phyloP scores from a whole-genome alignment of 1,140 invertebrate genomes.

The Oncopeltus fasciatus region DNA sequence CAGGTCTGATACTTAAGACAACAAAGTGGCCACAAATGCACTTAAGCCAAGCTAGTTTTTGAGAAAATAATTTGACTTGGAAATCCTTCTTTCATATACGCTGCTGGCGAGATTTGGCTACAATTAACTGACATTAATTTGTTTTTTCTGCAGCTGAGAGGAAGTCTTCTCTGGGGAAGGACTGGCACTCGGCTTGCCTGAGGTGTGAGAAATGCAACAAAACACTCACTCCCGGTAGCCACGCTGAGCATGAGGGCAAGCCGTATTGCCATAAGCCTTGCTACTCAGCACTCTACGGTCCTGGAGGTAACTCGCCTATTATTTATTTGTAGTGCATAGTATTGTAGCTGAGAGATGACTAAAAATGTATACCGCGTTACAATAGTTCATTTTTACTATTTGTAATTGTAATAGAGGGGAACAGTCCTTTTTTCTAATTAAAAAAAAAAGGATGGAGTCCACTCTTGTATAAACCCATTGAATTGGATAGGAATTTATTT shows the following conservation, averaged over 20 bases:
- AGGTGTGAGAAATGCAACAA: slow-evolving; percentile 66
- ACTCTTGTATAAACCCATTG: too few species aligned
- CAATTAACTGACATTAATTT: too few species aligned
- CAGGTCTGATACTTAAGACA: too few species aligned
- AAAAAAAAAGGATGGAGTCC: too few species aligned
- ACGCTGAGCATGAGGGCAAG: slow-evolving; percentile 60
- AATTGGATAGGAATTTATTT: too few species aligned
- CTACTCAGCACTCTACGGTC: slow-evolving; percentile 56
- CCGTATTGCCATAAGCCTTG: slow-evolving; percentile 66
- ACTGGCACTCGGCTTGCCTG: slow-evolving; percentile 61
- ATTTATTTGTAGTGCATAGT: too few species aligned
- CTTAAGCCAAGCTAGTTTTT: not conserved
- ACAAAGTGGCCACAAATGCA: not conserved
- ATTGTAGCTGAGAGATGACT: too few species aligned
- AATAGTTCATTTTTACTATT: too few species aligned
- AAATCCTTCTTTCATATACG: not conserved
- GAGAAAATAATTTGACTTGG: not conserved
- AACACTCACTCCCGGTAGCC: slow-evolving; percentile 52
- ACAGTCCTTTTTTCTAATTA: too few species aligned
- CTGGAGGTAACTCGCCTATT: slow-evolving; percentile 39
- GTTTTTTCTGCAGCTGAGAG: slow-evolving; percentile 60
- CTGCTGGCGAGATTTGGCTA: not conserved
- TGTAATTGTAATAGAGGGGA: too few species aligned
- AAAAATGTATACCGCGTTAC: too few species aligned
- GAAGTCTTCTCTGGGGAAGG: slow-evolving; percentile 61